Evolutionary conservation across 2,797 vertebrate species (phyloP).

Genomic region (Myotis planiceps): DNA sequence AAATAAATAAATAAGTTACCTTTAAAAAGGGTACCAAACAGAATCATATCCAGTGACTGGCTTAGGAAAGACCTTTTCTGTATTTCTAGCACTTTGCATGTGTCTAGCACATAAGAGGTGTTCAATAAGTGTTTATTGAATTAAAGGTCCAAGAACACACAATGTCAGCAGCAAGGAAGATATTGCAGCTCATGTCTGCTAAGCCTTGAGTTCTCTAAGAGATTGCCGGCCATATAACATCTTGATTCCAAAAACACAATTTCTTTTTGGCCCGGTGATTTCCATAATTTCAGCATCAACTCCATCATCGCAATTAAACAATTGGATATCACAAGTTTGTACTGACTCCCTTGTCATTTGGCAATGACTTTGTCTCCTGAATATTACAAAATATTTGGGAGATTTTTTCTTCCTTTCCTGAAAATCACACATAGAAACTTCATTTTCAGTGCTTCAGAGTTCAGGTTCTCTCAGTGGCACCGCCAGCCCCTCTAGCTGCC

Average conservation of each 20-base stretch:
- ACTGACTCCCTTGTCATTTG: background rate
- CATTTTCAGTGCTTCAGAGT: background rate
- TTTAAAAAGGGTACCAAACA: background rate
- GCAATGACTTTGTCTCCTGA: background rate
- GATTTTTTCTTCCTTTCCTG: background rate
- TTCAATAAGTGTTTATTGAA: background rate
- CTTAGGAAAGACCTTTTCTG: background rate
- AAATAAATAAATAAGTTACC: background rate
- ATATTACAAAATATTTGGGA: background rate
- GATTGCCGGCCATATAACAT: background rate
- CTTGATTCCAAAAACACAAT: background rate
- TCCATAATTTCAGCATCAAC: background rate
- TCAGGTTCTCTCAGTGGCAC: background rate
- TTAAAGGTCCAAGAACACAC: background rate
- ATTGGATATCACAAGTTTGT: background rate
- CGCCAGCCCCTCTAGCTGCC: background rate
- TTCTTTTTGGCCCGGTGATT: background rate
- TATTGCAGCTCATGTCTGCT: background rate
- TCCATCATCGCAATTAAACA: background rate
- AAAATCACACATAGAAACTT: background rate
- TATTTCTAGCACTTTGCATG: background rate
- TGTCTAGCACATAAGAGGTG: background rate
- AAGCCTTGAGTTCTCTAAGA: background rate
- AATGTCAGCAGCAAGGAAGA: background rate
- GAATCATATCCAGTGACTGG: background rate